Evolutionary conservation across 1,140 invertebrate genomes (phyloP), one percentile per base, ranked within the genome.

Genomic region (Anoplolepis gracilipes): DNA sequence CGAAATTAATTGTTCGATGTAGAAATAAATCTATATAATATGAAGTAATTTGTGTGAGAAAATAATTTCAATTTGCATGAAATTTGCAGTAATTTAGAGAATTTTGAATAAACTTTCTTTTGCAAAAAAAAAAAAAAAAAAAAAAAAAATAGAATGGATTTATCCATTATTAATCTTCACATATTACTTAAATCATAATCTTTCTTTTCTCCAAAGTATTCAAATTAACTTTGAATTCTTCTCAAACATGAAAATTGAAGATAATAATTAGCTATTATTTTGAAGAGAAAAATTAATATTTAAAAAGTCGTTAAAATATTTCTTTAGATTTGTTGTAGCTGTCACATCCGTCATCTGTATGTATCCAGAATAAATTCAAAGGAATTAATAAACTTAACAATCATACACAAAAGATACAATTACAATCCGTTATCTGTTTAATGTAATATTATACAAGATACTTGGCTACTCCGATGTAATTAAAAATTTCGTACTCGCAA

Each of bases 1-100:
- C 10, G 33, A 16, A 19, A 79, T 79, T 55, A 69, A 79, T n/a
- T 78, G 61, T 33, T 53, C 75, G 46, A 11, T 53, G 61, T 53
- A 79, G 25, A 53, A 61, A 69, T 39, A 28, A 55, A 39, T 28
- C 30, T 55, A 16, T 55, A 16, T 2, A 62, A 53, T 49, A n/a
- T 8, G 30, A 67, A 22, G n/a, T 67, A 36, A 79, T 69, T 69
- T 55, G 16, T 49, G 16, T 19, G 16, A 28, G 3, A 36, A 13
- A 33, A 16, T 8, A 55, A 55, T 55, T 6, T 8, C 30, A 33
- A 64, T 49, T 76, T 30, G 4, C 1, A 42, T 46, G 16, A 28
- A 3, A 19, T 28, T 33, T 30, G 8, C 59, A 49, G 11, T n/a
- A 6, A 6, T 49, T 30, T 19, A 53, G 39, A 36, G 39, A 25